A percentile compares a stretch with the other conserved stretches of the same genome.
phyloP scores from a whole-genome alignment of 1,140 invertebrate genomes.

The Brachionus koreanus region DNA sequence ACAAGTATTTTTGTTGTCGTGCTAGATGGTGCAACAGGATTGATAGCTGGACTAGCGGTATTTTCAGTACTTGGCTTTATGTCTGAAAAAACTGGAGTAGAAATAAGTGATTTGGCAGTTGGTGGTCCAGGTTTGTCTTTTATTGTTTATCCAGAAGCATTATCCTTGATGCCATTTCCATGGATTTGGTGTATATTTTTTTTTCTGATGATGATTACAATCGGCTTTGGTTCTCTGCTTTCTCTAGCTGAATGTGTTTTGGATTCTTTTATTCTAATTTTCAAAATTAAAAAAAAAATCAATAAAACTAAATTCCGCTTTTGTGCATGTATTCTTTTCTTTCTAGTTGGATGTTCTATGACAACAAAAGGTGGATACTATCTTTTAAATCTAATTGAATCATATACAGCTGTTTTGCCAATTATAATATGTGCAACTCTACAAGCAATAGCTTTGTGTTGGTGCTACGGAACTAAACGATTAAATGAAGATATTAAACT shows the following conservation, averaged over 20 bases:
- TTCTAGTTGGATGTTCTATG: slow-evolving; percentile 21
- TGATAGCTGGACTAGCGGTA: slow-evolving; percentile 52
- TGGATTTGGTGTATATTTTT: slow-evolving; percentile 93
- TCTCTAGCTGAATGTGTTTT: slow-evolving; percentile 39
- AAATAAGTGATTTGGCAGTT: slow-evolving; percentile 52
- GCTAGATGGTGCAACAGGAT: slow-evolving; percentile 61
- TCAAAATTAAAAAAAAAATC: slow-evolving; percentile 30
- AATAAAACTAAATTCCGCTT: not conserved
- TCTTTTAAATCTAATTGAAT: slow-evolving; percentile 30
- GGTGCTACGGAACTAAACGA: slow-evolving; percentile 25
- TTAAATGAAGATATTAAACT: slow-evolving; percentile 28
- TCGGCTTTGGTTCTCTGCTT: slow-evolving; percentile 63
- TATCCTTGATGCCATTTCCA: slow-evolving; percentile 81
- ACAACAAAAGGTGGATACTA: slow-evolving; percentile 44
- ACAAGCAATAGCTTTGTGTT: slow-evolving; percentile 31
- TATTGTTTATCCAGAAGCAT: slow-evolving; percentile 79
- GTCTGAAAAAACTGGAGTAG: slow-evolving; percentile 49
- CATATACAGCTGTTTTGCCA: slow-evolving; percentile 1
- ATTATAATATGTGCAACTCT: slow-evolving; percentile 21
- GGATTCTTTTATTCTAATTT: not conserved
- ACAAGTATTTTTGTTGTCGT: slow-evolving; percentile 26
- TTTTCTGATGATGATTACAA: slow-evolving; percentile 92
- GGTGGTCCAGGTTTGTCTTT: slow-evolving; percentile 39
- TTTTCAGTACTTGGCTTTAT: slow-evolving; percentile 53
- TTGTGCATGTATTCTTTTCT: slow-evolving; percentile 14